These are phyloP conservation scores for Nilaparvata lugens DNA, from an alignment of 1,140 invertebrate species.

Conservation along the genomic window DNA sequence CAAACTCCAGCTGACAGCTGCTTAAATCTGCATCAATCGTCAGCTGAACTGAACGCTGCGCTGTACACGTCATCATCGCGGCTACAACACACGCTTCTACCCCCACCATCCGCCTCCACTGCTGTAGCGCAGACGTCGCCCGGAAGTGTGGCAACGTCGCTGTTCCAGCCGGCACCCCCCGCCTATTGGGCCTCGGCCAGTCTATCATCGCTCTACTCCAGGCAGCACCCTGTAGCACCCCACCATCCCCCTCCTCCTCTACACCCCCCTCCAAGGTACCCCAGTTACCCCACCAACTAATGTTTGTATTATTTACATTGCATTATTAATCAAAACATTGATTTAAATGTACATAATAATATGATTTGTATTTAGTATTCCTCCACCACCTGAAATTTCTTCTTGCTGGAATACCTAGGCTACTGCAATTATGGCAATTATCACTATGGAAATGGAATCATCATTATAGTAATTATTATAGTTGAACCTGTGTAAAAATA, in stretches of 20 bases:
- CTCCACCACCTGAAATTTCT: no score
- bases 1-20: slow-evolving; percentile 16
- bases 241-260: slow-evolving; percentile 14
- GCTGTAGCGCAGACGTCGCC: background rate
- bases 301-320: no score
- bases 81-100: slow-evolving; percentile 4
- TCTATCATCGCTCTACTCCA: slow-evolving; percentile 10
- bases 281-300: no score
- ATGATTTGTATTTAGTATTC: no score
- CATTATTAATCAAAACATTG: no score
- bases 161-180: slow-evolving; percentile 12
- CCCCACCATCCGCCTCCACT: background rate
- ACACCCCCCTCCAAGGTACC: slow-evolving; percentile 8
- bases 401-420: no score
- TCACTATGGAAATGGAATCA: no score
- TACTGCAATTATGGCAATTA: no score
- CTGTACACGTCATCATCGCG: slow-evolving; percentile 6
- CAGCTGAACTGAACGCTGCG: slow-evolving; percentile 4
- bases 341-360: no score
- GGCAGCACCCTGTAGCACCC: slow-evolving; percentile 10
- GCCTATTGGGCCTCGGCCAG: slow-evolving; percentile 14
- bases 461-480: no score
- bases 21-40: background rate
- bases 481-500: no score
- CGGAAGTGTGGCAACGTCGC: background rate